Evolutionary conservation across 2,888 invertebrate genomes (phyloP).

Genomic region (Eledona agricola): DNA sequence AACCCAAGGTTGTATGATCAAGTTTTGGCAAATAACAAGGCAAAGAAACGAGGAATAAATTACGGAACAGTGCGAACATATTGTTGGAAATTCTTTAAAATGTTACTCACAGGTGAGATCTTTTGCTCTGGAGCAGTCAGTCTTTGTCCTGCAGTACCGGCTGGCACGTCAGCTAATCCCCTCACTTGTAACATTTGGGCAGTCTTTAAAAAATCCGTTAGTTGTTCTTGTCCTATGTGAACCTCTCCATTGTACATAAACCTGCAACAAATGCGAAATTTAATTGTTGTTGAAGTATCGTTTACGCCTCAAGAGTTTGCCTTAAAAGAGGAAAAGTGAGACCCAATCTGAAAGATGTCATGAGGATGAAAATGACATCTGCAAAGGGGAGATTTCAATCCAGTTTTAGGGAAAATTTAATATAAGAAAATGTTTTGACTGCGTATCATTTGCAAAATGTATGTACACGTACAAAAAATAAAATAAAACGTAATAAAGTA

Average conservation of each 20-base stretch:
- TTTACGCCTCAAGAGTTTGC: constrained; percentile 25
- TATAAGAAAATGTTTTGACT: too few relatives aligned
- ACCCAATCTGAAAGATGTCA: constrained; percentile 44
- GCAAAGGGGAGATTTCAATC: constrained; percentile 25
- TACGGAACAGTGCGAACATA: neutral
- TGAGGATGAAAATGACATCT: constrained; percentile 28
- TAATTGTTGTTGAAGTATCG: constrained; percentile 11
- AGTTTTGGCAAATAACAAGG: constrained; percentile 41
- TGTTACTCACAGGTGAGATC: constrained; percentile 74
- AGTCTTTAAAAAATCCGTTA: constrained; percentile 85
- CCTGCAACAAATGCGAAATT: constrained; percentile 60
- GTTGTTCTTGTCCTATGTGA: constrained; percentile 86
- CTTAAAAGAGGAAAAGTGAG: constrained; percentile 37
- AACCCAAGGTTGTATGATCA: constrained; percentile 48
- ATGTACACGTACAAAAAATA: too few relatives aligned
- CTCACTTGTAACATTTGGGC: constrained; percentile 88
- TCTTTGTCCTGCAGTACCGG: constrained; percentile 60
- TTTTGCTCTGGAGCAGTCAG: constrained; percentile 68
- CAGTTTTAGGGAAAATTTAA: too few relatives aligned
- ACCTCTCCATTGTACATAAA: constrained; percentile 95
- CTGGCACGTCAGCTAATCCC: constrained; percentile 83
- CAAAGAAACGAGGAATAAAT: constrained; percentile 11
- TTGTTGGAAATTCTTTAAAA: neutral
- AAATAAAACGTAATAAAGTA: too few relatives aligned
- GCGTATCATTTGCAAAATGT: too few relatives aligned